Evolutionary conservation across 2,888 invertebrate genomes (phyloP).

Genomic region (Thecocarcelia acutangulata): DNA sequence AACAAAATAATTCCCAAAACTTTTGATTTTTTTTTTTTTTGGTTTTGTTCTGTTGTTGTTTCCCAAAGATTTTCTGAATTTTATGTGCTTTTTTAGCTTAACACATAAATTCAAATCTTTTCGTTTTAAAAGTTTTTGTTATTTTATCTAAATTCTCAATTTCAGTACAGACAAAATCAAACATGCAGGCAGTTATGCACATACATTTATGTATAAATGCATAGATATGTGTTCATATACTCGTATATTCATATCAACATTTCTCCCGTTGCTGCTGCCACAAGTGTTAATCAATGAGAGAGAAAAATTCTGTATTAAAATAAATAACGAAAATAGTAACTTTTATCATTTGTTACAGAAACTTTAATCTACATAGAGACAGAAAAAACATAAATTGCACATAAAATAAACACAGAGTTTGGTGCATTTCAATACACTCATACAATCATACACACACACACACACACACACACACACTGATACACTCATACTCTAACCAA

Average conservation of each 20-base stretch:
- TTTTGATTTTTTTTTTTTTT: too few species aligned
- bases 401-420: not conserved
- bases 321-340: slow-evolving; percentile 1
- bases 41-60: slow-evolving; percentile 1
- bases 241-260: not conserved
- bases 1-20: too few species aligned
- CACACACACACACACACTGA: too few species aligned
- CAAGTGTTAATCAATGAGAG: slow-evolving; percentile 32
- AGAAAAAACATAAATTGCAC: not conserved
- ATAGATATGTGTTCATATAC: not conserved
- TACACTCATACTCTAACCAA: not conserved
- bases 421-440: too few species aligned
- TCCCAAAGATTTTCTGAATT: slow-evolving; percentile 1
- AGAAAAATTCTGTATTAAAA: slow-evolving; percentile 1
- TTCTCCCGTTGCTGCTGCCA: not conserved
- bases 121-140: slow-evolving; percentile 12
- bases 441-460: too few species aligned
- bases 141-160: slow-evolving; percentile 10
- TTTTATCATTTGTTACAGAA: slow-evolving; percentile 43
- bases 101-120: slow-evolving; percentile 31
- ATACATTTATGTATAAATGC: not conserved
- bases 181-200: not conserved
- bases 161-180: slow-evolving; percentile 6
- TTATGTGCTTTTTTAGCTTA: slow-evolving; percentile 27
- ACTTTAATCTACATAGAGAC: slow-evolving; percentile 26